Evolutionary conservation across 2,888 invertebrate genomes (phyloP), one percentile per base, ranked within the genome.

Genomic region (Aphidoletes aphidimyza): DNA sequence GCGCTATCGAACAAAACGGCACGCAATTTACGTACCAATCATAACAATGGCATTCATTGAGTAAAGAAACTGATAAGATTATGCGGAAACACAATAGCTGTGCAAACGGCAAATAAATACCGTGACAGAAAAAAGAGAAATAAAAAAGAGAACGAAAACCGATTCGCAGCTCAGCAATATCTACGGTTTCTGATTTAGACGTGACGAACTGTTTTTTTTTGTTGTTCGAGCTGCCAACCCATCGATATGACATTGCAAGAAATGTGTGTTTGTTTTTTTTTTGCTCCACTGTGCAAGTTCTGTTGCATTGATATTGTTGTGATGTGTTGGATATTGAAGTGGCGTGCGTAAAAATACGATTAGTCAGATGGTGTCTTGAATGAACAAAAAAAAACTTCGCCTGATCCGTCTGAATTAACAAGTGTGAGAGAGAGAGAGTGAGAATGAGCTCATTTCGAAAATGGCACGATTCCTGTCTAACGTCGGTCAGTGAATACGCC

Each of bases 31-130:
- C 69, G 34, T n/a, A 69, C 30, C 69, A 69, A 69, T 69, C 69
- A 69, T 69, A 54, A 69, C 69, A 69, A 69, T 54, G n/a, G 54
- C 22, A n/a, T 54, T 26, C 30, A 69, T 30, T 11, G 47, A n/a
- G 54, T 6, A 34, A 69, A 30, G 34, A 69, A 69, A 69, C 69
- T 69, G 69, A 34, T 69, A 69, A 69, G 69, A 69, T 69, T 69
- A 30, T 69, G 34, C 14, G 69, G 69, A n/a, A n/a, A 69, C 34
- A 69, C 34, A 69, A 69, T 30, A 19, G 47, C 6, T 11, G 69
- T 54, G 5, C 47, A 47, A 47, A 47, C 17, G 22, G 22, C 54
- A 54, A 22, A 22, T 22, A 6, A 17, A 17, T 11, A 47, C 47
- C 17, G 47, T 47, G 17, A 54, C 22, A 22, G 22, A 1, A 54